Conservation (phyloP, 64 coral and sea anemone species). For the Hydrozoanthus tunicans region DNA sequence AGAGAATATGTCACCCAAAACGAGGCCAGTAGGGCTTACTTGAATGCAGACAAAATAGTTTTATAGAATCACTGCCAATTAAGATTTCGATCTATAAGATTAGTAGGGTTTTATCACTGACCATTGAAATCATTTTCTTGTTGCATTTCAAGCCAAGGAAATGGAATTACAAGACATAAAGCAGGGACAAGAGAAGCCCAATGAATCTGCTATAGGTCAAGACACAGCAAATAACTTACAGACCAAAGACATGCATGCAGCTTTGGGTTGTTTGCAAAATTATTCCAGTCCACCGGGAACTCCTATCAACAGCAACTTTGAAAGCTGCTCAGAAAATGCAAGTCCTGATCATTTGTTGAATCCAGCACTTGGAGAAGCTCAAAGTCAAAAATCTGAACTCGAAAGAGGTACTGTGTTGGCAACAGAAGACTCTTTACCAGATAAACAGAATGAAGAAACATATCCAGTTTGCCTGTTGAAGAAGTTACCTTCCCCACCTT, state of each 20-base stretch:
- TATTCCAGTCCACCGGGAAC: slow-evolving; percentile 26
- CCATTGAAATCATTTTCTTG: neutral
- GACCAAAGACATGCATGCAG: neutral
- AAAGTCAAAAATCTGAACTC: neutral
- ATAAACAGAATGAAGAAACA: neutral
- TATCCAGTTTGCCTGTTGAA: neutral
- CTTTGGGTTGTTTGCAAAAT: slow-evolving; percentile 22
- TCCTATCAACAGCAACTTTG: neutral
- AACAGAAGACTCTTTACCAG: neutral
- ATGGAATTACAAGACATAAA: neutral
- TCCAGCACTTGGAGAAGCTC: neutral
- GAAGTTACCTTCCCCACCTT: slow-evolving; percentile 1
- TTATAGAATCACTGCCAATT: too few species aligned
- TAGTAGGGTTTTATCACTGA: too few species aligned
- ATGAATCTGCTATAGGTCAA: neutral
- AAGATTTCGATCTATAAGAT: too few species aligned
- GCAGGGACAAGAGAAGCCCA: neutral
- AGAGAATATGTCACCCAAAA: too few species aligned
- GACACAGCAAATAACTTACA: neutral
- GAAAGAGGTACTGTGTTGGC: neutral
- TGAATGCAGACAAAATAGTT: too few species aligned
- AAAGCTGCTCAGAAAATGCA: neutral
- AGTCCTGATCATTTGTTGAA: neutral
- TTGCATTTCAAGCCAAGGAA: slow-evolving; percentile 11
- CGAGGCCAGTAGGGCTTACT: too few species aligned